Evolutionary conservation across 1,140 invertebrate genomes (phyloP).

Genomic region (Orchestia grillus): DNA sequence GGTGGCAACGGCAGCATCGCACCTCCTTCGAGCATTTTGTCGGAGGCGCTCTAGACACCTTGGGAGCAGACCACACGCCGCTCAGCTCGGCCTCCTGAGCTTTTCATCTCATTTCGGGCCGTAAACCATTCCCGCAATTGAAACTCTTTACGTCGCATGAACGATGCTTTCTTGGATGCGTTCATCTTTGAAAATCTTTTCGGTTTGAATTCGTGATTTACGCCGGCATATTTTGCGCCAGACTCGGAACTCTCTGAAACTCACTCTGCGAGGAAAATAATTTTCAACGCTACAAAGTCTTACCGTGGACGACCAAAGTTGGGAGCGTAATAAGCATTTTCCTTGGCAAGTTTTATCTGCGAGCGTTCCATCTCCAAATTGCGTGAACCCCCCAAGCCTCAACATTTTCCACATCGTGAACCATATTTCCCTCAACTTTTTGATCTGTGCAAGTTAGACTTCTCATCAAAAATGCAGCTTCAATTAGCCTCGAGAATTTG

Average conservation of each 20-base stretch:
- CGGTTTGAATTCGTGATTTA: conserved; percentile 39
- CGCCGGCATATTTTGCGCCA: conserved; percentile 44
- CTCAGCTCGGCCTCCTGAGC: background rate
- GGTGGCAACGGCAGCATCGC: background rate
- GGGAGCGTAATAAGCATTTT: conserved; percentile 53
- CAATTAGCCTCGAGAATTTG: background rate
- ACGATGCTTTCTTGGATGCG: conserved; percentile 11
- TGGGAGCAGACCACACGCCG: background rate
- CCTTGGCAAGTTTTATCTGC: conserved; percentile 52
- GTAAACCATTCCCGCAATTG: background rate
- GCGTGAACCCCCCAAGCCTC: conserved; percentile 27
- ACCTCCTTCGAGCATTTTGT: background rate
- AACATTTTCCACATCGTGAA: conserved; percentile 35
- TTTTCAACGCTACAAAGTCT: conserved; percentile 52
- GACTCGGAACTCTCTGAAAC: conserved; percentile 39
- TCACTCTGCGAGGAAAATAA: conserved; percentile 39
- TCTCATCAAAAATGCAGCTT: conserved; percentile 45
- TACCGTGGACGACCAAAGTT: conserved; percentile 47
- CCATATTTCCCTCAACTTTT: conserved; percentile 45
- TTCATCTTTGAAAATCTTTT: background rate
- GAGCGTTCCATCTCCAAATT: conserved; percentile 52
- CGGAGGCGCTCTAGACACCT: background rate
- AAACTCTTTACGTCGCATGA: conserved; percentile 11
- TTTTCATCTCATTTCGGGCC: background rate
- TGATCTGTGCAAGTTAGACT: conserved; percentile 44